These are phyloP conservation scores for Microtus pennsylvanicus DNA, from an alignment of 2,113 vertebrate genomes.

Conservation along the genomic window DNA sequence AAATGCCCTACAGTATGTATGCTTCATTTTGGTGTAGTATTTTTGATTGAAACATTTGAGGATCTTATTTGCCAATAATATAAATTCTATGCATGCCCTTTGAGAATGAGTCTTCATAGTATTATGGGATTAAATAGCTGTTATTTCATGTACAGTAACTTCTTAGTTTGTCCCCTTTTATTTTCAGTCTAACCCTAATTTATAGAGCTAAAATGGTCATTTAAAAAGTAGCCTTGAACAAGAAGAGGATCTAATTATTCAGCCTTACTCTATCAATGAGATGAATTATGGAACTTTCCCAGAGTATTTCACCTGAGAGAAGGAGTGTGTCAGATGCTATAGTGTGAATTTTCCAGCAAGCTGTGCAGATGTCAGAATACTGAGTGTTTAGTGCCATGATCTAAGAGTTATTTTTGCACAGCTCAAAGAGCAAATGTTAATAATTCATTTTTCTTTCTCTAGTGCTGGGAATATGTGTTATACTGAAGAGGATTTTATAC, in stretches of 20 bases:
- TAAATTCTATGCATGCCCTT: neutral
- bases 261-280: constrained; percentile 8
- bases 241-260: constrained; percentile 67
- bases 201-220: constrained; percentile 70
- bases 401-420: constrained; percentile 80
- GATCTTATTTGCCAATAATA: neutral
- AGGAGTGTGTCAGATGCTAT: constrained; percentile 74
- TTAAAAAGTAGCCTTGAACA: constrained; percentile 59
- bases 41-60: neutral
- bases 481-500: constrained; percentile 50
- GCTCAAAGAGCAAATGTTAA: constrained; percentile 79
- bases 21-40: neutral
- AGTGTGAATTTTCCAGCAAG: constrained; percentile 72
- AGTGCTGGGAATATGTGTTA: constrained; percentile 78
- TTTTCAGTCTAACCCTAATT: constrained; percentile 57
- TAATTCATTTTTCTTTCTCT: constrained; percentile 82
- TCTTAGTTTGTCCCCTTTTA: constrained; percentile 48
- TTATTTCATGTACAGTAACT: neutral
- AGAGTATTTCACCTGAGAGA: constrained; percentile 77
- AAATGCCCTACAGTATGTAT: neutral
- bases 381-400: constrained; percentile 69
- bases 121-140: neutral
- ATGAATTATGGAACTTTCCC: constrained; percentile 70
- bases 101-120: neutral
- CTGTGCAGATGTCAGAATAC: constrained; percentile 45